Base-by-base conservation (phyloP, 2,797 vertebrate genomes). In the Stomatorhinus walkeri region DNA sequence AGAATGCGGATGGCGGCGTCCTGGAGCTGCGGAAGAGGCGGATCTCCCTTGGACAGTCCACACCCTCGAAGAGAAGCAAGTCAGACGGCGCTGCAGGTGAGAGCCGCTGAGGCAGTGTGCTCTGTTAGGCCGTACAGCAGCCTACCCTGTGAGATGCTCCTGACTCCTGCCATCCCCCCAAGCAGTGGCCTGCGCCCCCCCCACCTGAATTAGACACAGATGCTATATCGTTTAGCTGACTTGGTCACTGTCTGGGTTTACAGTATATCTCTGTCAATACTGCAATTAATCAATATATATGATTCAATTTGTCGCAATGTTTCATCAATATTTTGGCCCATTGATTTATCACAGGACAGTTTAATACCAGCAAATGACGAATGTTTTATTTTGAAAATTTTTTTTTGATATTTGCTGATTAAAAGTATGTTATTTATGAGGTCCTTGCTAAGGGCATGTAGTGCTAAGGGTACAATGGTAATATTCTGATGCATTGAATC, bases 21-120 rank as follows among this genome's bases (percentile, higher is more conserved):
- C 92, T 96, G 91, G 96, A 97, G 91, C 93, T 97, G 91, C 94
- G 95, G 92, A 96, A 92, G 92, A 95, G 95, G 92, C 97, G 96
- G 91, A 95, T 95, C 72, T 95, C 96, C 51, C 96, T 96, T 91
- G 94, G 95, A 93, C 94, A 94, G 64, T 94, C 94, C 85, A 90
- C 95, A 81, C 96, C 95, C 10, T 90, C 95, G 40, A 97, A 98
- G 92, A 96, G 96, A 91, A 95, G 95, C 90, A 94, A 96, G 84
- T 91, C 95, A 81, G 96, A 97, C 59, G 96, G 95, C 89, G 93
- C 94, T 91, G 91, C 96, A 94, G 90, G 96, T 97, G 8, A 95
- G 16, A 48, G 49, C 12, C 5, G 22, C 12, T 54, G 9, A 32
- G 61, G 61, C 61, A 64, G 24, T 9, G 59, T 2, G 22, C 2